A percentile compares a stretch with the other conserved stretches of the same genome.
phyloP scores from a whole-genome alignment of 2,113 vertebrate genomes.

The Ictalurus furcatus region DNA sequence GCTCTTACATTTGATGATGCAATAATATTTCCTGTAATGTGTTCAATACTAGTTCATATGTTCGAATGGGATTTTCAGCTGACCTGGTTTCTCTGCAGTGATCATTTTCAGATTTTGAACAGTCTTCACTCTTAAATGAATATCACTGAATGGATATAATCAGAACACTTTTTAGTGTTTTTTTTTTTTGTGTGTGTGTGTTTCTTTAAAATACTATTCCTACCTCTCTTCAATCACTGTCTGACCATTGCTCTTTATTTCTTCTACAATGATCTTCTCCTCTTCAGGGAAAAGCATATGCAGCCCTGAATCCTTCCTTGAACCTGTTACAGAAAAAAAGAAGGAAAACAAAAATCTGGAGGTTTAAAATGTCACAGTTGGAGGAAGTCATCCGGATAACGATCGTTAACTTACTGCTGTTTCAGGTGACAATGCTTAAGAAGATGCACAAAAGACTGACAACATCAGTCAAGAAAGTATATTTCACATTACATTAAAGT shows the following conservation, averaged over 20 bases:
- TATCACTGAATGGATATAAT: background rate
- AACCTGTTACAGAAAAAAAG: conserved; percentile 70
- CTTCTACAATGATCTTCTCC: conserved; percentile 98
- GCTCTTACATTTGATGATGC: background rate
- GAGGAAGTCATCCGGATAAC: background rate
- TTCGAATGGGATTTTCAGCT: background rate
- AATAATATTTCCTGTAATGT: background rate
- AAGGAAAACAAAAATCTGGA: background rate
- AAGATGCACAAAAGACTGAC: background rate
- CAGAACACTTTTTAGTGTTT: background rate
- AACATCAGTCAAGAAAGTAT: background rate
- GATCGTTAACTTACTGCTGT: background rate
- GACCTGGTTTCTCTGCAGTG: background rate
- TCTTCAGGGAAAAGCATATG: conserved; percentile 96
- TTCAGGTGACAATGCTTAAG: background rate
- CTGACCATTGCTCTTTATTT: conserved; percentile 94
- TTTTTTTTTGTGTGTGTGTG: background rate
- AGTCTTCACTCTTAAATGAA: too few relatives aligned
- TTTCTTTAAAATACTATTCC: conserved; percentile 51
- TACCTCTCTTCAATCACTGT: conserved; percentile 98
- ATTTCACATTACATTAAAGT: background rate
- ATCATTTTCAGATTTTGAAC: background rate
- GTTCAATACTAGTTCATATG: background rate
- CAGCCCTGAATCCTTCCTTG: conserved; percentile 87
- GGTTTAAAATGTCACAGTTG: background rate